Evolutionary conservation across 2,797 vertebrate species (phyloP).

Genomic region (Oreochromis grahami): DNA sequence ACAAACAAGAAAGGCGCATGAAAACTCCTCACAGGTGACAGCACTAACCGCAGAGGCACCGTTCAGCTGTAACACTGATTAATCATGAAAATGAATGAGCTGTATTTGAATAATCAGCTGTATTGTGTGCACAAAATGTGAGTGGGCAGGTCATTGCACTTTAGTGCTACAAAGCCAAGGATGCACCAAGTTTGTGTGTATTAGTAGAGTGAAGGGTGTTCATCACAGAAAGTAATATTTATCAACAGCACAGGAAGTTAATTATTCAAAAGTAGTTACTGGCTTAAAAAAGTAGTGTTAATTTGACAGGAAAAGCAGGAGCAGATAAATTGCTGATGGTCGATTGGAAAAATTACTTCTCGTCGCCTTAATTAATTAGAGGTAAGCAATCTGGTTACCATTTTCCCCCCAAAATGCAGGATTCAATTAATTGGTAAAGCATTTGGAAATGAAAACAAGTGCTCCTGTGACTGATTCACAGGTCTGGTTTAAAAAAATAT

Average conservation of each 20-base stretch:
- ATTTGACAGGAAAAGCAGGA: slow-evolving; percentile 19
- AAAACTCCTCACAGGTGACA: background rate
- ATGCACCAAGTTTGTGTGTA: background rate
- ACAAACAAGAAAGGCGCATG: background rate
- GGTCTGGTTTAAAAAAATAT: background rate
- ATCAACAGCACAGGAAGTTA: slow-evolving; percentile 19
- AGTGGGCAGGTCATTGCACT: slow-evolving; percentile 5
- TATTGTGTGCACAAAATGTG: background rate
- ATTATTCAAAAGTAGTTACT: slow-evolving; percentile 18
- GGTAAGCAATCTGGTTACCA: slow-evolving; percentile 19
- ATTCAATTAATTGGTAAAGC: slow-evolving; percentile 36
- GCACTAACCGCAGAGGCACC: background rate
- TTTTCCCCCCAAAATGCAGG: slow-evolving; percentile 5
- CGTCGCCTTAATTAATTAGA: slow-evolving; percentile 40
- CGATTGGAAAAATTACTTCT: slow-evolving; percentile 43
- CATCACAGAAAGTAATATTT: slow-evolving; percentile 3
- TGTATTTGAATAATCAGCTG: background rate
- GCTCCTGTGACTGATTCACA: background rate
- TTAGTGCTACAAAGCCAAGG: background rate
- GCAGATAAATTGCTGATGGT: slow-evolving; percentile 31
- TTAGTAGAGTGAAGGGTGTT: background rate
- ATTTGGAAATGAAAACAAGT: slow-evolving; percentile 16
- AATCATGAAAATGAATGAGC: slow-evolving; percentile 5
- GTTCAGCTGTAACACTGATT: background rate
- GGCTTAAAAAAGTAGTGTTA: background rate